Conservation (phyloP, 2,797 vertebrate genomes). For the Hyperoplus immaculatus region DNA sequence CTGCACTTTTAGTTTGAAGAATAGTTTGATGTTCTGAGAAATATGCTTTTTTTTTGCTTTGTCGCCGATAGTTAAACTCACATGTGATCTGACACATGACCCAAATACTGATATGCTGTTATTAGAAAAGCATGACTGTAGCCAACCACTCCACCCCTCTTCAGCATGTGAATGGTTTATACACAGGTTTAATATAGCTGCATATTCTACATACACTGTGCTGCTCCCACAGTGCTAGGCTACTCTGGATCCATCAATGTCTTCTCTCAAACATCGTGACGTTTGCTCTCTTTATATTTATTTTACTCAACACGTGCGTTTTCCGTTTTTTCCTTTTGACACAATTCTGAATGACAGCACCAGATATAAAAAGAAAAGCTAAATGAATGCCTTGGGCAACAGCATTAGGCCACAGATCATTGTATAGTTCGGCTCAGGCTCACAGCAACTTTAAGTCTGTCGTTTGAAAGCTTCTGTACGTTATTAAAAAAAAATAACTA, state of each 20-base stretch:
- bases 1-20: not conserved
- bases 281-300: slow-evolving; percentile 63
- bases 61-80: slow-evolving; percentile 6
- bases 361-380: slow-evolving; percentile 8
- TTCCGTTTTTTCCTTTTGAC: slow-evolving; percentile 21
- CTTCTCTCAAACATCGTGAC: slow-evolving; percentile 57
- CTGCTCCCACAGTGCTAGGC: slow-evolving; percentile 53
- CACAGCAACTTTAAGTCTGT: slow-evolving; percentile 1
- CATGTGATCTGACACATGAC: not conserved
- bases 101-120: slow-evolving; percentile 22
- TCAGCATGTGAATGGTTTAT: slow-evolving; percentile 57
- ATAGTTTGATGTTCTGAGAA: not conserved
- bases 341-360: slow-evolving; percentile 2
- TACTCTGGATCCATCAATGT: slow-evolving; percentile 41
- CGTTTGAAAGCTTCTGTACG: slow-evolving; percentile 25
- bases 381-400: not conserved
- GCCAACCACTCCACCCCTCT: slow-evolving; percentile 36
- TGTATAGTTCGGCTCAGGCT: slow-evolving; percentile 5
- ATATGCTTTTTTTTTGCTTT: not conserved
- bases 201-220: slow-evolving; percentile 61
- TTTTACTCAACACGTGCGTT: slow-evolving; percentile 35
- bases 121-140: slow-evolving; percentile 28
- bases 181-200: slow-evolving; percentile 69
- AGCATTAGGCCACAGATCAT: not conserved
- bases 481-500: slow-evolving; percentile 22